Evolutionary conservation across 1,140 invertebrate species (phyloP).

Genomic region (Scaptomyza graminum): DNA sequence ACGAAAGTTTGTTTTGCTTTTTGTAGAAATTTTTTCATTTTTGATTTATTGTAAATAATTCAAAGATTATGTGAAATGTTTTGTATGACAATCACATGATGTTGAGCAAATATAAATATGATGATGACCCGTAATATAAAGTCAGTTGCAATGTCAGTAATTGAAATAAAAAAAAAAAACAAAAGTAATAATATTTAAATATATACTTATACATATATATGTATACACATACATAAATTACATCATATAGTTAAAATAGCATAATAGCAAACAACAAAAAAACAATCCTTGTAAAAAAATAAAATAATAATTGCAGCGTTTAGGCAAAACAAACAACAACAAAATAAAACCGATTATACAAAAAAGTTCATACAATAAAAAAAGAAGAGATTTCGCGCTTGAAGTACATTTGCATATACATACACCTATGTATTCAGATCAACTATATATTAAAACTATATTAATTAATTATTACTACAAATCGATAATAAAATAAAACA

Average conservation of each 20-base stretch:
- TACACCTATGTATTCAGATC: slow-evolving; percentile 38
- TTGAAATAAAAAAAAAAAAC: slow-evolving; percentile 27
- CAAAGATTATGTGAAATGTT: slow-evolving; percentile 83
- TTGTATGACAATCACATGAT: slow-evolving; percentile 84
- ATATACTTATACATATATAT: slow-evolving; percentile 54
- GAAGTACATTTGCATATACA: slow-evolving; percentile 48
- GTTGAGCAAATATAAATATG: slow-evolving; percentile 70
- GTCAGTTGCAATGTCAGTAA: slow-evolving; percentile 57
- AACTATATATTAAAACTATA: slow-evolving; percentile 26
- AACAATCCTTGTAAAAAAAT: slow-evolving; percentile 43
- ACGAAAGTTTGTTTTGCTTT: slow-evolving; percentile 68
- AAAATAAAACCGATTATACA: slow-evolving; percentile 36
- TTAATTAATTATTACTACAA: slow-evolving; percentile 28
- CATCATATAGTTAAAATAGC: slow-evolving; percentile 46
- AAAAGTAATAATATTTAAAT: slow-evolving; percentile 63
- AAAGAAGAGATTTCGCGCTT: slow-evolving; percentile 70
- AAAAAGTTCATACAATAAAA: slow-evolving; percentile 45
- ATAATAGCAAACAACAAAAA: slow-evolving; percentile 29
- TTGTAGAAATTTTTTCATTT: slow-evolving; percentile 52
- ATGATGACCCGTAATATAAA: slow-evolving; percentile 50
- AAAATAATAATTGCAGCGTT: slow-evolving; percentile 26
- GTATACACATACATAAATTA: slow-evolving; percentile 52
- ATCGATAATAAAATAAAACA: slow-evolving; percentile 19
- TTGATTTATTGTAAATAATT: slow-evolving; percentile 74
- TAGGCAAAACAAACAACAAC: neutral